Evolutionary conservation across 2,888 invertebrate genomes (phyloP).

Genomic region (Fragum fragum): DNA sequence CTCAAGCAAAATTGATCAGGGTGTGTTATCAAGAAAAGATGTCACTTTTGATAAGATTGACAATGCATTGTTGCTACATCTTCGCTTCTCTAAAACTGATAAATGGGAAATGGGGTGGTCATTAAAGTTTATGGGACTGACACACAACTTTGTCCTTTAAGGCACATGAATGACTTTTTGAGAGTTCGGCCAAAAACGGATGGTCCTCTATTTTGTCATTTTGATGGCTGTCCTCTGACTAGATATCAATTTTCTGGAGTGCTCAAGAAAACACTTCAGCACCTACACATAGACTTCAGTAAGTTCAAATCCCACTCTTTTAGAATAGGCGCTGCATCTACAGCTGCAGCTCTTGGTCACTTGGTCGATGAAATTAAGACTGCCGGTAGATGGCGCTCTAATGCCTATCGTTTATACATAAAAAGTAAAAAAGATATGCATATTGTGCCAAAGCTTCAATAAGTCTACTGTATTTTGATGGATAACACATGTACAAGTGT

Average conservation of each 20-base stretch:
- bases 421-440: not conserved
- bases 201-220: slow-evolving; percentile 42
- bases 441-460: not conserved
- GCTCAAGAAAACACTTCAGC: slow-evolving; percentile 1
- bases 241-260: slow-evolving; percentile 53
- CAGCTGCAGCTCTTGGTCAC: slow-evolving; percentile 27
- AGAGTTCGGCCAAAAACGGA: no score
- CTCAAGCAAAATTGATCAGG: slow-evolving; percentile 46
- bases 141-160: slow-evolving; percentile 27
- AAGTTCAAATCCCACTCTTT: slow-evolving; percentile 45
- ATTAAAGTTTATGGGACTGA: no score
- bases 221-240: slow-evolving; percentile 37
- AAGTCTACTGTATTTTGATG: no score
- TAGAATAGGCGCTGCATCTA: slow-evolving; percentile 42
- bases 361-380: slow-evolving; percentile 26
- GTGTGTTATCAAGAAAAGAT: no score
- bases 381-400: slow-evolving; percentile 46
- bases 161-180: slow-evolving; percentile 7
- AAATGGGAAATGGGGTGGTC: no score
- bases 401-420: slow-evolving; percentile 32
- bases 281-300: not conserved
- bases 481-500: no score
- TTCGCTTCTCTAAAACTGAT: no score
- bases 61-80: no score
- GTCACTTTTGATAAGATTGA: no score